Base-by-base conservation (phyloP, 2,888 invertebrate genomes). In the Tortrix viridana region DNA sequence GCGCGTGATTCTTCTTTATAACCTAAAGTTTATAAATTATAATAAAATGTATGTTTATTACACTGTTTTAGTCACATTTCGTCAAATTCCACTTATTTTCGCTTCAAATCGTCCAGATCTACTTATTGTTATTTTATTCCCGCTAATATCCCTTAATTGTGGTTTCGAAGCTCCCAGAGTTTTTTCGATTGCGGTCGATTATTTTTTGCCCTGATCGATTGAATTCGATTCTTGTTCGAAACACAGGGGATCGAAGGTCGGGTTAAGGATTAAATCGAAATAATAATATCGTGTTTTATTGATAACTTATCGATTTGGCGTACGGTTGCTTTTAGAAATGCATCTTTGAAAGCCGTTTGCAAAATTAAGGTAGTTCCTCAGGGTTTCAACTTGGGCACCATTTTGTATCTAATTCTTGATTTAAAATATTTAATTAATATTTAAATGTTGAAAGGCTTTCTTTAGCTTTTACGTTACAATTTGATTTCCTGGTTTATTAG, bases 181-280 rank as follows among this genome's bases (percentile, higher is more conserved):
- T 48, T 62, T 57, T 56, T 63, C 65, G 62, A 55, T 68, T 75
- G 75, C 67, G 75, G 77, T 74, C 61, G 65, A 61, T 53, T 67
- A 20, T 60, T 72, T 82, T 81, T 81, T 81, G 70, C 73, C 60
- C 47, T 79, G 75, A 74, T 65, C 77, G 78, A 79, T 80, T 78
- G 76, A 75, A 74, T 75, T 73, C 70, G 64, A 71, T 71, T 76
- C 71, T 75, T 74, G 71, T 73, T 66, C 65, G 69, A 77, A 73
- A 74, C 76, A 72, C 67, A 64, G 64, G 60, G 68, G 71, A 74
- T 74, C 64, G 69, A 71, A 16, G 41, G 16, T 16, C n/a, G 16
- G 38, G 38, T 12, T n/a, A 41, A n/a, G 41, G 16, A n/a, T 41
- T 43, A 55, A 53, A 53, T 58, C 18, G 20, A 43, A 22, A 44